A percentile compares a stretch with the other conserved stretches of the same genome.
Conservation (phyloP, 2,888 invertebrate species). For the Heteromyza rotundicornis region DNA sequence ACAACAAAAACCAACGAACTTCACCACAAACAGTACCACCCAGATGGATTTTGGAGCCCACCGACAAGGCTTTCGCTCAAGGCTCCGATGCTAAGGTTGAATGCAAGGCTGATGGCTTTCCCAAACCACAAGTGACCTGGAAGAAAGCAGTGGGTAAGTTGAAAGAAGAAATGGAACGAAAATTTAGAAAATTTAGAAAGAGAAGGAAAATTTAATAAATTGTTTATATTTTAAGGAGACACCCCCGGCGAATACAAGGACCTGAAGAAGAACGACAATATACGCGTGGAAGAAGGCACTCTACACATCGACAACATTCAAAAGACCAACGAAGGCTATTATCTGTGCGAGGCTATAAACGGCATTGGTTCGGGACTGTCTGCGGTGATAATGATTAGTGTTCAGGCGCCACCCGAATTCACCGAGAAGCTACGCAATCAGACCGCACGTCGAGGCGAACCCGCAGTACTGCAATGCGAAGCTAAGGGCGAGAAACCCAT, state of each 20-base stretch:
- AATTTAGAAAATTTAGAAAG: neutral
- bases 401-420: conserved; percentile 95
- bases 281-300: conserved; percentile 93
- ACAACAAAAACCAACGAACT: neutral
- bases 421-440: conserved; percentile 91
- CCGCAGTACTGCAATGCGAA: conserved; percentile 89
- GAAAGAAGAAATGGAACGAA: neutral
- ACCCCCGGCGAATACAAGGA: conserved; percentile 93
- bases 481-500: conserved; percentile 95
- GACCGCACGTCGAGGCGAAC: conserved; percentile 88
- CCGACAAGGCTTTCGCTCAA: conserved; percentile 93
- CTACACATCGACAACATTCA: conserved; percentile 88
- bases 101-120: conserved; percentile 96
- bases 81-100: conserved; percentile 93
- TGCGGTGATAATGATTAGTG: conserved; percentile 90
- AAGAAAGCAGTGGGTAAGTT: conserved; percentile 89
- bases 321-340: conserved; percentile 93
- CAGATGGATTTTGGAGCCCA: conserved; percentile 94
- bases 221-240: conserved; percentile 68
- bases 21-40: conserved; percentile 76
- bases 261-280: conserved; percentile 87
- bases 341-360: conserved; percentile 94
- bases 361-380: conserved; percentile 94
- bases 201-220: neutral
- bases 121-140: conserved; percentile 93